Base-by-base conservation (phyloP, 2,888 invertebrate genomes). In the Notodonta ziczac region DNA sequence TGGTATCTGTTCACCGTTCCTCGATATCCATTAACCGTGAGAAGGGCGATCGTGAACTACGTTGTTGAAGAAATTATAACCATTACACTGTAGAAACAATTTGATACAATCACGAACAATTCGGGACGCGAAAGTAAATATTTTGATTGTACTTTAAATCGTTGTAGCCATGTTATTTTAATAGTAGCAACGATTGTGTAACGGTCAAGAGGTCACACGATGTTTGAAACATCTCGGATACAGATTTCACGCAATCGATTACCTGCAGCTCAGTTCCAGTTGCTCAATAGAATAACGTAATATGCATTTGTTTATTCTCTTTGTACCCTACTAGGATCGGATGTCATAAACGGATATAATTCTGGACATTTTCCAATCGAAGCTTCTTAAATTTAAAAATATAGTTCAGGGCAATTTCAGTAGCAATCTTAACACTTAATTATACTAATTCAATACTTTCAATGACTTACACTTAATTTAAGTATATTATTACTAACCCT, bases 61-160 rank as follows among this genome's bases (percentile, higher is more conserved):
- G 61, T 69, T 71, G 72, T 72, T 72, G 67, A 69, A 65, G 67
- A 61, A 71, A 69, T 50, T 16, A 72, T 72, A 69, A 69, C 61
- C 72, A 72, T 72, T 72, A 72, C n/a, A n/a, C 58, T 61, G n/a
- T 16, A 58, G 64, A 53, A 44, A 58, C 60, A 66, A 72, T 72
- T 57, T 61, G 56, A 67, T 64, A 61, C 60, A 73, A 73, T 70
- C 63, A 64, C 51, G 24, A 10, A 60, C 51, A 62, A 59, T 57
- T 65, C 63, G 35, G 62, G 58, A 9, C 55, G 56, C 61, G 70
- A 63, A 61, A 69, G 61, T 59, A 39, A 57, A 46, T 51, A 44
- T 50, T 39, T 52, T 58, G 51, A 58, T 57, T 48, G 57, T 57
- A n/a, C 35, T 24, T 24, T 51, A 35, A 14, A 50, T 35, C 12